Base-by-base conservation (phyloP, 1,140 invertebrate genomes). In the Drosophila kanapiae region DNA sequence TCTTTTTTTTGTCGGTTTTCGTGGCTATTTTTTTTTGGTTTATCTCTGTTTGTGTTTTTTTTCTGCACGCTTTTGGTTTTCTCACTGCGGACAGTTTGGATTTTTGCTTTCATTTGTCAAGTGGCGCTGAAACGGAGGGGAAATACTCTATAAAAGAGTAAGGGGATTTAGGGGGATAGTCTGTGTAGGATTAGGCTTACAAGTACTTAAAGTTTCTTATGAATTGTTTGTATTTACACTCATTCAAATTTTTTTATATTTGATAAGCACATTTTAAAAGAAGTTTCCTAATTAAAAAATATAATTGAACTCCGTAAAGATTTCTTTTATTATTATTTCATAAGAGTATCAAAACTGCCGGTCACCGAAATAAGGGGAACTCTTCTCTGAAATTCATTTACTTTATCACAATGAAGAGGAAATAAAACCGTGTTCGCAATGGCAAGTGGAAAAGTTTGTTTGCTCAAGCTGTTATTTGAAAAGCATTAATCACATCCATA, bases 91-190 rank as follows among this genome's bases (percentile, higher is more conserved):
- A 87, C 84, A 84, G 80, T 77, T 85, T 16, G 54, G 76, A 60
- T 70, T 83, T 83, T 78, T 90, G 68, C 84, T 87, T 88, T 87
- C 84, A 88, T 87, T 87, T 84, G 85, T 87, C 84, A 87, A 87
- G 64, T 80, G 56, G 59, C 31, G 18, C 18, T 68, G 62, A 38
- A 40, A 33, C 35, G 61, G 63, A 37, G 31, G 13, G 43, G 38
- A 63, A 67, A 67, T 67, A 64, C 63, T 67, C 63, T 67, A 37
- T n/a, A 3, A 56, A 38, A 27, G 2, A 7, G 23, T 23, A 4
- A 13, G 16, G 11, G 31, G 49, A 33, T 4, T 33, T 13, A 4
- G 10, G 29, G 48, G 29, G 7, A 43, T 61, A 54, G 27, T 23
- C 53, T 23, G 3, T 10, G 3, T 0, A 4, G 7, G 14, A 38